Percentiles rank a stretch among this genome's conserved stretches.
These are phyloP conservation scores for Gambusia yucatana DNA, from an alignment of 2,797 vertebrate genomes.

Conservation along the genomic window DNA sequence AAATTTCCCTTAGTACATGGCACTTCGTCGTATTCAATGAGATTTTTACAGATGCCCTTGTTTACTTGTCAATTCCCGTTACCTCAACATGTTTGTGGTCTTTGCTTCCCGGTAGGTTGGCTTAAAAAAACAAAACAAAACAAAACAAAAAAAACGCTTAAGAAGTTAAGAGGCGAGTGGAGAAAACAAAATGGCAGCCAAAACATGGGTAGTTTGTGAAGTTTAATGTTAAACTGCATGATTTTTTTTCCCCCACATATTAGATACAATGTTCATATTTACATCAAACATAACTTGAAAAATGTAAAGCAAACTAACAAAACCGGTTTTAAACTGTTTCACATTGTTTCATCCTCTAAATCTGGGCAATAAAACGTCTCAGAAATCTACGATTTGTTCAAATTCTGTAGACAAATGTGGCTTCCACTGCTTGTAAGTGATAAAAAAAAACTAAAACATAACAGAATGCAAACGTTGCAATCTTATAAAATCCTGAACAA, in stretches of 20 bases:
- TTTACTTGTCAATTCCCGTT: too few species aligned
- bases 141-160: too few species aligned
- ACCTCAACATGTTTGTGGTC: too few species aligned
- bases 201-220: slow-evolving; percentile 72
- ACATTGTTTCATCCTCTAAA: slow-evolving; percentile 57
- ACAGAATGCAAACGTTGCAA: slow-evolving; percentile 53
- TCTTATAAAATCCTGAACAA: slow-evolving; percentile 63
- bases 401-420: slow-evolving; percentile 59
- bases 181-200: slow-evolving; percentile 10
- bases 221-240: slow-evolving; percentile 83
- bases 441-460: slow-evolving; percentile 67
- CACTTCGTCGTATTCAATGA: too few species aligned
- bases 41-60: too few species aligned
- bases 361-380: slow-evolving; percentile 50
- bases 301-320: slow-evolving; percentile 60
- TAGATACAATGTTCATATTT: slow-evolving; percentile 80
- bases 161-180: background rate
- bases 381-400: slow-evolving; percentile 47
- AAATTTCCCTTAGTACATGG: too few species aligned
- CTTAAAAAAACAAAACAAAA: too few species aligned
- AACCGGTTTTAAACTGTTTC: slow-evolving; percentile 56
- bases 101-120: too few species aligned
- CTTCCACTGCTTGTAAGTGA: slow-evolving; percentile 48
- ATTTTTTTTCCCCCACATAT: slow-evolving; percentile 70
- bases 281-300: slow-evolving; percentile 73